Base-by-base conservation (phyloP, 2,797 vertebrate genomes). In the Platalea minor region DNA sequence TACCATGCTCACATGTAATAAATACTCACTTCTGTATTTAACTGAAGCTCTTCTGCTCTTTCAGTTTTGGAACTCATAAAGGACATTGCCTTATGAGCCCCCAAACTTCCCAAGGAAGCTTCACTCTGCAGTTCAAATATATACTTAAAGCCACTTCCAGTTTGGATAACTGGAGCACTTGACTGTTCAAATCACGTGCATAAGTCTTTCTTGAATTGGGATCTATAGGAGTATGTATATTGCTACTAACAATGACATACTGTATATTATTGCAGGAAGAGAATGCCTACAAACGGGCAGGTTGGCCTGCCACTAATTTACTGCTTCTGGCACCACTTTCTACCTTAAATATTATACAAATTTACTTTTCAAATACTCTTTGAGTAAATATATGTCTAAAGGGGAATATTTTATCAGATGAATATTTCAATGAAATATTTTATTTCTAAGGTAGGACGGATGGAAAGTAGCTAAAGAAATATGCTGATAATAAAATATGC, bases 381-480 rank as follows among this genome's bases (percentile, higher is more conserved):
- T 29, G 16, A 91, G 73, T 96, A 97, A 97, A 97, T 97, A 95
- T 86, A 95, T 91, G 43, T 91, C 93, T 97, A 64, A 86, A 83
- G 76, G 59, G 43, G 91, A 95, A 95, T 96, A 97, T 94, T 97
- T 98, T 96, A 96, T 97, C 87, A 75, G 93, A 94, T 96, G 95
- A 94, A 87, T 87, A 95, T 96, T 74, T 92, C 92, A 96, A 78
- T 88, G 81, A 96, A 97, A 96, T 96, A 91, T 82, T 94, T 97
- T 97, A 96, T 96, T 97, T 97, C 92, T 96, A 95, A 97, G 57
- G 72, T 82, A 77, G 73, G 65, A 94, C 18, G 4, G 97, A 92
- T 80, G 73, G 84, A 97, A 97, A 96, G 51, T 92, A 96, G 93
- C 79, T 95, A 91, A 97, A 96, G 88, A 98, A 98, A 98, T 96